phyloP scores from a whole-genome alignment of 2,113 vertebrate genomes.

The Dasyurus viverrinus region DNA sequence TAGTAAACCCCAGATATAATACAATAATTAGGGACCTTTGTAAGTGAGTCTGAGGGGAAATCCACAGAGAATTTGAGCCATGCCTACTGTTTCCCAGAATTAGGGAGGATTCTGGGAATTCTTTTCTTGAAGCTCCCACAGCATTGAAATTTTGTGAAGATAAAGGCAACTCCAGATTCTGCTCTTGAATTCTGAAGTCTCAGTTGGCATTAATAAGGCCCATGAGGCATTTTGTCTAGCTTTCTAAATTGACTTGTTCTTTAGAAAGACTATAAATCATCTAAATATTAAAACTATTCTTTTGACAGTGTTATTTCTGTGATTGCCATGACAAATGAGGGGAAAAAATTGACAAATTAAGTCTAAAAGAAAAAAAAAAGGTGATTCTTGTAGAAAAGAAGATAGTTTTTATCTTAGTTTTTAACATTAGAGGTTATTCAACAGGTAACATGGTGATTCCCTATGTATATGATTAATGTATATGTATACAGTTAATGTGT shows the following conservation, averaged over 20 bases:
- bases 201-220: not conserved
- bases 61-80: not conserved
- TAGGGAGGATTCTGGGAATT: not conserved
- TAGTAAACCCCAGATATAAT: not conserved
- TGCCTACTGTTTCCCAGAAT: not conserved
- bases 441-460: not conserved
- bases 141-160: not conserved
- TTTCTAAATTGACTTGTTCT: not conserved
- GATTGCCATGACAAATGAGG: not conserved
- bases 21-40: not conserved
- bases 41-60: not conserved
- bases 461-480: not conserved
- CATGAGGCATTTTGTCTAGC: not conserved
- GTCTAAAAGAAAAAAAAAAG: not conserved
- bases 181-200: slow-evolving; percentile 9
- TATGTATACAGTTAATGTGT: not conserved
- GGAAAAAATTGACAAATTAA: slow-evolving; percentile 8
- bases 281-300: not conserved
- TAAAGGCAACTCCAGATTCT: slow-evolving; percentile 2
- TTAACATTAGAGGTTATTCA: slow-evolving; percentile 12
- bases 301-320: not conserved
- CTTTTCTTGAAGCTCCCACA: not conserved
- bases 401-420: not conserved
- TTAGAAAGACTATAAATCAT: not conserved
- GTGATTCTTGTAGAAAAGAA: slow-evolving; percentile 14